phyloP scores from a whole-genome alignment of 1,140 invertebrate genomes.

The Bombus waltoni region DNA sequence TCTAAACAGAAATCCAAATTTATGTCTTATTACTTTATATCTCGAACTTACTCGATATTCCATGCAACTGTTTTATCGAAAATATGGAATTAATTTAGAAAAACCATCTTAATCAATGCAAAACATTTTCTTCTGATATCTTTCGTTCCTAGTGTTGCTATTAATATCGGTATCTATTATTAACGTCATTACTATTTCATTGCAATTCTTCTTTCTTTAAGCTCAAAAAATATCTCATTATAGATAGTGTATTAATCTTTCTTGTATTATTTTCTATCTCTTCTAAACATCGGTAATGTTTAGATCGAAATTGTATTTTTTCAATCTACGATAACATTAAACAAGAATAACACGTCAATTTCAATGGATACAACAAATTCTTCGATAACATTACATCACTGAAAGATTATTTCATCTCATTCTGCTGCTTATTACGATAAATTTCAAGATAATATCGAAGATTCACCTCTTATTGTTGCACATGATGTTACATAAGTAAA shows the following conservation, averaged over 20 bases:
- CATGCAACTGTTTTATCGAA: too few relatives aligned
- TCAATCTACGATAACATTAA: not conserved
- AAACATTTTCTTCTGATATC: not conserved
- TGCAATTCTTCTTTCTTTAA: too few relatives aligned
- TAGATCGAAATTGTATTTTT: not conserved
- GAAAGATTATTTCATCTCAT: not conserved
- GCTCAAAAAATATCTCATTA: too few relatives aligned
- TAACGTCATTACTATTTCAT: too few relatives aligned
- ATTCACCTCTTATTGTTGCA: constrained; percentile 3
- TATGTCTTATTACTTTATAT: too few relatives aligned
- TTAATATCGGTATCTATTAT: too few relatives aligned
- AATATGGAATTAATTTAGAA: too few relatives aligned
- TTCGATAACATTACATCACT: not conserved
- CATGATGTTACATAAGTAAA: constrained; percentile 29
- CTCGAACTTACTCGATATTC: too few relatives aligned
- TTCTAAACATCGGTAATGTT: too few relatives aligned
- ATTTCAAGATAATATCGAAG: constrained; percentile 1
- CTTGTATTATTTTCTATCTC: too few relatives aligned
- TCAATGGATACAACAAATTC: not conserved
- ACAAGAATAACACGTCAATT: not conserved
- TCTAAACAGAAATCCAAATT: too few relatives aligned
- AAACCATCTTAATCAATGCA: not conserved
- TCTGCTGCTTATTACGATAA: not conserved
- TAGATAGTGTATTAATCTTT: too few relatives aligned
- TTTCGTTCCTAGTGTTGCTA: not conserved